Evolutionary conservation across 2,113 vertebrate genomes (phyloP), one percentile per base, ranked within the genome.

Genomic region (Cepphus grylle): DNA sequence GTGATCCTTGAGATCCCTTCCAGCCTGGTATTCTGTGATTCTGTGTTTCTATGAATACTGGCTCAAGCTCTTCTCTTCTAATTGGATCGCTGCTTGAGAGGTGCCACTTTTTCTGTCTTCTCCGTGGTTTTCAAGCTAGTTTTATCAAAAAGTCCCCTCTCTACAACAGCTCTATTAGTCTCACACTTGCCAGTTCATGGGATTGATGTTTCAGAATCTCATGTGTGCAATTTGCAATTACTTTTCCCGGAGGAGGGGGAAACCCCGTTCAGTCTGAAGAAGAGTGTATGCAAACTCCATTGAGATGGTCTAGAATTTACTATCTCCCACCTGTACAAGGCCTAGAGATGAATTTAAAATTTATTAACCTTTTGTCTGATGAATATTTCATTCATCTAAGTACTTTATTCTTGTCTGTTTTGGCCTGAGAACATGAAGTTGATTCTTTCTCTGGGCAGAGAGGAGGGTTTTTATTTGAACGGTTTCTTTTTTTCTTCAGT

Each of bases 291-390:
- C 67, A 95, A 94, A 95, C 55, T 62, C 38, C 43, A 67, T 40
- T 78, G 63, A 74, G 38, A 78, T 47, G 23, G 55, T 84, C 65
- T 73, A 94, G 83, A 96, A 96, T 94, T 96, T 93, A 93, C 88
- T 74, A 17, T 81, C 42, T 43, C 45, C 16, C 63, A 88, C 15
- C 56, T 90, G 23, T 86, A 29, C 21, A 78, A 92, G 72, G n/a
- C 47, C 6, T 19, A 72, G 63, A 86, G 21, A 32, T 74, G 21
- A 91, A 84, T 88, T 86, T 71, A 76, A 86, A 90, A 86, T 90
- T 74, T 67, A 78, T 78, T 88, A 93, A 43, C 34, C 27, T 86
- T 88, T 71, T 73, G 42, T 9, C 11, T 62, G 42, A 83, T 63
- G 32, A 94, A 84, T 56, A 63, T 65, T 90, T 88, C 14, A 34